Percentiles rank a stretch among this genome's conserved stretches.
Conservation (phyloP, 2,113 vertebrate species). For the Bos javanicus region DNA sequence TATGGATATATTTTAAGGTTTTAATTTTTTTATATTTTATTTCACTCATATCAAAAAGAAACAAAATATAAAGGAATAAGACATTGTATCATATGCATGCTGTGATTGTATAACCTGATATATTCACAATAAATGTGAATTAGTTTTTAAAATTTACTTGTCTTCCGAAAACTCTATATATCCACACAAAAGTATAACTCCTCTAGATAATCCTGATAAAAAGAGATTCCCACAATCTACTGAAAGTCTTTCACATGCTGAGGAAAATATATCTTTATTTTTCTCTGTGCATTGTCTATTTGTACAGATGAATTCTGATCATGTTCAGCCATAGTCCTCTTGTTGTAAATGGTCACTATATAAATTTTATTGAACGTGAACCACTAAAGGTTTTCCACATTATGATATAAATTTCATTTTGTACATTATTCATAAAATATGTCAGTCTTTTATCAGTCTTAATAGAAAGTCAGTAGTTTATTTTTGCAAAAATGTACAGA, state of each 20-base stretch:
- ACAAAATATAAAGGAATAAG: background rate
- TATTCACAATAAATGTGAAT: background rate
- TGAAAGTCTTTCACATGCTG: background rate
- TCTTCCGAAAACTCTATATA: background rate
- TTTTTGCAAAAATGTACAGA: conserved; percentile 1
- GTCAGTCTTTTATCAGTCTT: background rate
- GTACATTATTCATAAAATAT: background rate
- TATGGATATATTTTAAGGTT: background rate
- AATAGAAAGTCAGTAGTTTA: background rate
- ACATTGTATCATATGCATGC: background rate
- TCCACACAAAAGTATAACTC: background rate
- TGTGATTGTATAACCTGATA: background rate
- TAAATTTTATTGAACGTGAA: background rate
- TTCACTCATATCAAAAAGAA: background rate
- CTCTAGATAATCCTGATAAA: background rate
- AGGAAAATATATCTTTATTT: background rate
- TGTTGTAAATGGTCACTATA: background rate
- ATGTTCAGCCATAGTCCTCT: conserved; percentile 29
- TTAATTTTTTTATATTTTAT: background rate
- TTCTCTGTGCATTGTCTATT: background rate
- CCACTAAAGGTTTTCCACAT: background rate
- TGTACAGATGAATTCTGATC: conserved; percentile 16
- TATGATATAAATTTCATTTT: conserved; percentile 21
- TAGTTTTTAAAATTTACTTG: conserved; percentile 38
- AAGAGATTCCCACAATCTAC: background rate